Base-by-base conservation (phyloP, 2,888 invertebrate species). In the Strigamia crassipes region DNA sequence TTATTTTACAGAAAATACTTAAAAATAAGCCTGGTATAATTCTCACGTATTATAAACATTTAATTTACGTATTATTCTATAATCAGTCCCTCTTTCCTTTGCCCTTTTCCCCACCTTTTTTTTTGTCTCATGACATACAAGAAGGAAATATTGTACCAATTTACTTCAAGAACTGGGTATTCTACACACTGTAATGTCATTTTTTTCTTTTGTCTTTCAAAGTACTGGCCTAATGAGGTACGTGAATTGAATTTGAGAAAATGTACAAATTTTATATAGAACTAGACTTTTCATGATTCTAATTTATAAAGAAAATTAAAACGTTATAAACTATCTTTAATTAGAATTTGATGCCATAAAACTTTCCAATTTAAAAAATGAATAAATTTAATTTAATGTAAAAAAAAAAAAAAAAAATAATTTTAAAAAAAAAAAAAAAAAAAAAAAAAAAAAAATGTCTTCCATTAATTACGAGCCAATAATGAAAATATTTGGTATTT, bases 131-230 rank as follows among this genome's bases (percentile, higher is more conserved):
- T 56, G 56, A 56, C 56, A 56, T 56, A 56, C 56, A 56, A n/a
- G 56, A 56, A 56, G 56, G 18, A 56, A 56, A 56, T 56, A 56
- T 56, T 56, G 56, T 56, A 56, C 56, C 56, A 56, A 56, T 56
- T 56, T 56, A 56, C 56, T 56, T 56, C 56, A 56, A 56, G 56
- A 56, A 56, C 56, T 56, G 56, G 56, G 56, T 56, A 56, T 56
- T 56, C 56, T 56, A 56, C 56, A 56, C 56, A 56, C 56, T 56
- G 56, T 56, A 56, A 56, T 56, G 56, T 56, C 56, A 56, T 56
- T 56, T 56, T 56, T 56, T 56, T 56, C 56, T 56, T 56, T 56
- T 56, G 56, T 56, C 56, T 56, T 56, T 56, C 56, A 56, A 56
- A 56, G n/a, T 56, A 56, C 56, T 56, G 18, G 56, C 56, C 56